Conservation (phyloP, 2,113 vertebrate genomes). For the Halichoerus grypus region DNA sequence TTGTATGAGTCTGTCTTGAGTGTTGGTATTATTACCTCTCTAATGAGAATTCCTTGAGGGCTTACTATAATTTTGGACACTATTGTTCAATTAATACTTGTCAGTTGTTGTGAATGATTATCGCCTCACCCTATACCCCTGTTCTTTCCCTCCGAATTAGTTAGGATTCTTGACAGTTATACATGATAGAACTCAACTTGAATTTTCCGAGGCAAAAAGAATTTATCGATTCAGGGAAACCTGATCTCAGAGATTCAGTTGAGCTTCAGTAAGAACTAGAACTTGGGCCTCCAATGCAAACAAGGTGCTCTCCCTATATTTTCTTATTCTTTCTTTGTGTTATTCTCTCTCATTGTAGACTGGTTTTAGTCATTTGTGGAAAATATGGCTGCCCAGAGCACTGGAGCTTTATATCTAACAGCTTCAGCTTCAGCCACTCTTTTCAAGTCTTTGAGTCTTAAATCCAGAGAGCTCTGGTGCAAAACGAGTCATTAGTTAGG, state of each 20-base stretch:
- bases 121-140: neutral
- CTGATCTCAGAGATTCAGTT: slow-evolving; percentile 24
- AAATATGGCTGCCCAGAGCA: neutral
- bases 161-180: neutral
- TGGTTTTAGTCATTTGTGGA: slow-evolving; percentile 1
- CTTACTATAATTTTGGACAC: neutral
- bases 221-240: slow-evolving; percentile 4
- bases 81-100: slow-evolving; percentile 15
- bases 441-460: slow-evolving; percentile 37
- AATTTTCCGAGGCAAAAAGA: slow-evolving; percentile 49
- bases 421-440: slow-evolving; percentile 6
- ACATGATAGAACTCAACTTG: neutral
- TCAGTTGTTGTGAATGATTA: slow-evolving; percentile 33
- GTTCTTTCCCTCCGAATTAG: neutral
- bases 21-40: neutral
- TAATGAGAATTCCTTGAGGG: slow-evolving; percentile 47
- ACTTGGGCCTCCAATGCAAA: neutral
- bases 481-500: slow-evolving; percentile 25
- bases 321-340: neutral
- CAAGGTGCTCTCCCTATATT: neutral
- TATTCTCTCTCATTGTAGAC: neutral
- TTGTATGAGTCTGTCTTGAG: neutral
- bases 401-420: slow-evolving; percentile 8
- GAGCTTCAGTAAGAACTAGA: neutral
- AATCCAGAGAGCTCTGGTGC: neutral